Conservation (phyloP, 2,113 vertebrate species). For the Pogona vitticeps region DNA sequence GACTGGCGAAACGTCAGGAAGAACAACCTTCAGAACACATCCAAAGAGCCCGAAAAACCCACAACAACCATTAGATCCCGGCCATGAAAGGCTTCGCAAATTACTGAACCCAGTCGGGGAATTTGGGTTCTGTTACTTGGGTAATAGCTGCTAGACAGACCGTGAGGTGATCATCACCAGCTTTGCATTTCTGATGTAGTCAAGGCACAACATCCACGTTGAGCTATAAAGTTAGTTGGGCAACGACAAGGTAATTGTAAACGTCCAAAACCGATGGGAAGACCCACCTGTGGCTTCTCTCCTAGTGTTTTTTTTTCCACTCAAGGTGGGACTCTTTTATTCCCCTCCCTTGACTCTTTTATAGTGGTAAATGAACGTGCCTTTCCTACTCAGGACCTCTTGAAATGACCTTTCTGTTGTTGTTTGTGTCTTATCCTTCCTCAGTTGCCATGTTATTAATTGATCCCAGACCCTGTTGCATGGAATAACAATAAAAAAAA, state of each 20-base stretch:
- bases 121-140: too few relatives aligned
- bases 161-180: too few relatives aligned
- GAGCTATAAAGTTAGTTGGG: conserved; percentile 48
- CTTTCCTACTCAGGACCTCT: conserved; percentile 76
- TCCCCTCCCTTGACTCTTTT: conserved; percentile 30
- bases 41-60: too few relatives aligned
- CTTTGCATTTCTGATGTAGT: conserved; percentile 22
- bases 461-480: conserved; percentile 66
- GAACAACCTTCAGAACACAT: too few relatives aligned
- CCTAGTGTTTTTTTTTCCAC: conserved; percentile 43
- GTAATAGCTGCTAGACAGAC: too few relatives aligned
- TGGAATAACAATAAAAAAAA: conserved; percentile 72
- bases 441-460: conserved; percentile 63
- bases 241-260: conserved; percentile 32
- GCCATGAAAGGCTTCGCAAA: too few relatives aligned
- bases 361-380: conserved; percentile 68
- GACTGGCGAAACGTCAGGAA: too few relatives aligned
- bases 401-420: conserved; percentile 52
- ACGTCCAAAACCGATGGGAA: conserved; percentile 47
- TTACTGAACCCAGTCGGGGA: too few relatives aligned
- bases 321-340: conserved; percentile 40
- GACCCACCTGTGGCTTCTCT: background rate
- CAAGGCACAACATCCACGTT: conserved; percentile 1
- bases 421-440: conserved; percentile 57
- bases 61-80: too few relatives aligned